Evolutionary conservation across 2,113 vertebrate species (phyloP), one percentile per base, ranked within the genome.

Genomic region (Athene cunicularia): DNA sequence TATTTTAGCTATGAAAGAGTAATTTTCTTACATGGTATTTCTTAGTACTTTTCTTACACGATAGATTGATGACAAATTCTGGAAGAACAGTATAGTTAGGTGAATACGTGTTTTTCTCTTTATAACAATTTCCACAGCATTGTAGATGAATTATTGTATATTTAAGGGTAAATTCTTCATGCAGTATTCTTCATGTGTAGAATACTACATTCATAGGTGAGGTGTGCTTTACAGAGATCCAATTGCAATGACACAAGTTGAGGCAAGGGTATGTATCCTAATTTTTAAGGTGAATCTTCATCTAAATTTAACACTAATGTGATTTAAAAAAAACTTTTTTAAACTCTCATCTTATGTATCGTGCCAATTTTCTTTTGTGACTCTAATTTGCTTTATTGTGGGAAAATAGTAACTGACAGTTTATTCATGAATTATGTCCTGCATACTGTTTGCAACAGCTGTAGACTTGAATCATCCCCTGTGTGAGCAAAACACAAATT

Each of bases 391-490:
- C 56, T 77, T 93, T 93, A 72, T 88, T 95, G 80, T 83, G 56
- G 68, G 70, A 88, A 80, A 66, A 81, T 9, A 95, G 62, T 86
- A 96, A 96, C 80, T 95, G 96, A 95, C 93, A 95, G 85, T 53
- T 93, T 86, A 88, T 84, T 95, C 84, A 84, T 86, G 90, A 95
- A 95, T 84, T 85, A 80, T 94, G 84, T 83, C 82, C 76, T 85
- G 30, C 82, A 95, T 95, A 91, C 88, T 94, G 80, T 91, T 95
- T 97, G 67, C 28, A 96, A 98, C 97, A 98, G 97, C 96, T 97
- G 97, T 97, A 97, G 85, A 49, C 88, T 96, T 91, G 89, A 98
- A 97, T 97, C 89, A 97, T 86, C 15, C 80, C 56, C 73, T 91
- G 62, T 74, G 62, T 75, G 82, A 96, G 80, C 71, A 97, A 96